Evolutionary conservation across 2,888 invertebrate genomes (phyloP).

Genomic region (Digitonthophagus gazella): DNA sequence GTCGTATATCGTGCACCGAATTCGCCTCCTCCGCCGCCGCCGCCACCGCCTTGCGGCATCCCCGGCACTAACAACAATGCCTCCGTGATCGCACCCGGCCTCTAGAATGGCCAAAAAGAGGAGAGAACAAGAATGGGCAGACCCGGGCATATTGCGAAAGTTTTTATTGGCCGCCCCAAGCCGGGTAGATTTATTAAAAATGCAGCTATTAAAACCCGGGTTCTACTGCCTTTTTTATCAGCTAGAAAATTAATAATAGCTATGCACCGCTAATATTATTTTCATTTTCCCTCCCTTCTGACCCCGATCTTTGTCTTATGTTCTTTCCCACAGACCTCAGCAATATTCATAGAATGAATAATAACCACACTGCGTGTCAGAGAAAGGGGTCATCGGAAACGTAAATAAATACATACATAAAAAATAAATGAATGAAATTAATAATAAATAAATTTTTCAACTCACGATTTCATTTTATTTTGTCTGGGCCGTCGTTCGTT

Average conservation of each 20-base stretch:
- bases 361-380: too few species aligned
- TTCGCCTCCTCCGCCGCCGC: neutral
- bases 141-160: conserved; percentile 9
- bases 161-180: conserved; percentile 13
- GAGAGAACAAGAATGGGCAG: neutral
- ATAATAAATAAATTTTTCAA: too few species aligned
- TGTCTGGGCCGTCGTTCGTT: too few species aligned
- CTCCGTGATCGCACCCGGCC: neutral
- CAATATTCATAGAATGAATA: too few species aligned
- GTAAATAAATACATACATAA: too few species aligned
- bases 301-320: neutral
- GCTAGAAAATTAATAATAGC: neutral
- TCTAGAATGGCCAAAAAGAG: neutral
- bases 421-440: too few species aligned
- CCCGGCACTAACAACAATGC: neutral
- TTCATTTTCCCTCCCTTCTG: neutral
- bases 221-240: neutral
- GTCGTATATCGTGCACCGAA: neutral
- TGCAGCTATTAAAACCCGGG: neutral
- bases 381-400: too few species aligned
- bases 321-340: neutral
- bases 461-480: too few species aligned
- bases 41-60: neutral
- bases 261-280: neutral
- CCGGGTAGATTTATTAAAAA: neutral